Evolutionary conservation across 2,888 invertebrate genomes (phyloP), one percentile per base, ranked within the genome.

Genomic region (Conchocele bisecta): DNA sequence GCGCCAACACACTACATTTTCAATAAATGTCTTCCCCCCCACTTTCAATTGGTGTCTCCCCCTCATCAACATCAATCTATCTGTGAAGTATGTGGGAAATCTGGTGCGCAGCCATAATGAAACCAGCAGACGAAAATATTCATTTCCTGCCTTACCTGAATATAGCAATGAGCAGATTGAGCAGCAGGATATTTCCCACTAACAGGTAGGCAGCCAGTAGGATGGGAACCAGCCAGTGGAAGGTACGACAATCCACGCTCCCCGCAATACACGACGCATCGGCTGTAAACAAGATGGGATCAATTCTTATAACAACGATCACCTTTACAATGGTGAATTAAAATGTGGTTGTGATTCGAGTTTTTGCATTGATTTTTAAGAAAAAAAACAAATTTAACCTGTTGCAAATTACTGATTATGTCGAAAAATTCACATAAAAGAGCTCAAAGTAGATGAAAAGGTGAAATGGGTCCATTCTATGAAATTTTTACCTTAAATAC

Each of bases 91-190:
- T n/a, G n/a, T n/a, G n/a, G n/a, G n/a, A n/a, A n/a, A n/a, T n/a
- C n/a, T n/a, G n/a, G n/a, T n/a, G n/a, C n/a, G n/a, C n/a, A n/a
- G n/a, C n/a, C n/a, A n/a, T n/a, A n/a, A n/a, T n/a, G n/a, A n/a
- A n/a, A n/a, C n/a, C n/a, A n/a, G n/a, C n/a, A n/a, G n/a, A n/a
- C n/a, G n/a, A n/a, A n/a, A n/a, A n/a, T n/a, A n/a, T n/a, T n/a
- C n/a, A n/a, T n/a, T n/a, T n/a, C n/a, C n/a, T n/a, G n/a, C 6
- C 63, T 70, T 72, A 89, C 88, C 85, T 89, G 83, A 92, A 92
- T 46, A 92, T 91, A 71, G 92, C 92, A 72, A 92, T 92, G 48
- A 92, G 90, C 24, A 92, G 86, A 64, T 91, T 92, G 53, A 92
- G 86, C n/a, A 92, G 83, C 31, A 92, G 86, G 11, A 92, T 88